Conservation (phyloP, 2,888 invertebrate species). For the Gymnocheta viridis region DNA sequence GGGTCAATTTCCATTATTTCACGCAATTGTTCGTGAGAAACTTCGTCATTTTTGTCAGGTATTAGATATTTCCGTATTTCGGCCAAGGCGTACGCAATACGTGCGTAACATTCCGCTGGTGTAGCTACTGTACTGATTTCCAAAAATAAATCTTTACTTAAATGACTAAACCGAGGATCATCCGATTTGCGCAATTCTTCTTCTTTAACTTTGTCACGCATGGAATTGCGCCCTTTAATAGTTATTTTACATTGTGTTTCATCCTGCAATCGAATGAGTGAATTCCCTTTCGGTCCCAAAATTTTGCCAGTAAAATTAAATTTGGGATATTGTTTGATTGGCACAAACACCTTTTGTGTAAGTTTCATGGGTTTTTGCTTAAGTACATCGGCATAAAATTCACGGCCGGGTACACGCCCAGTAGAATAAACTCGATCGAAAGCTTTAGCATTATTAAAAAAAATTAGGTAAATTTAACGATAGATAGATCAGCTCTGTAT, state of each 20-base stretch:
- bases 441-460: slow-evolving; percentile 83
- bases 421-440: slow-evolving; percentile 87
- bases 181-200: slow-evolving; percentile 89
- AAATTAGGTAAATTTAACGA: neutral
- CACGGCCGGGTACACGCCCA: slow-evolving; percentile 86
- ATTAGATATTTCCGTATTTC: slow-evolving; percentile 86
- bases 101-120: slow-evolving; percentile 92
- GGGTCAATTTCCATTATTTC: slow-evolving; percentile 83
- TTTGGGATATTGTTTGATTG: slow-evolving; percentile 83
- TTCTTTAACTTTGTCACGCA: slow-evolving; percentile 93
- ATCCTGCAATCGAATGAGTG: slow-evolving; percentile 94
- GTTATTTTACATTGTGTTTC: slow-evolving; percentile 98
- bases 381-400: slow-evolving; percentile 89
- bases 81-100: slow-evolving; percentile 90
- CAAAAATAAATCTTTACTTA: slow-evolving; percentile 93
- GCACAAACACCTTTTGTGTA: slow-evolving; percentile 80
- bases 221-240: slow-evolving; percentile 94
- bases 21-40: slow-evolving; percentile 90
- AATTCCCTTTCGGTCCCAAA: slow-evolving; percentile 95
- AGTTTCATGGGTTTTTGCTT: slow-evolving; percentile 83
- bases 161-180: slow-evolving; percentile 94
- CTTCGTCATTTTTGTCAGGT: slow-evolving; percentile 87
- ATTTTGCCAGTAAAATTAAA: slow-evolving; percentile 98
- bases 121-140: slow-evolving; percentile 93
- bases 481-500: too few species aligned